These are phyloP conservation scores for Syrrhaptes paradoxus DNA, from an alignment of 2,113 vertebrate genomes.

Conservation along the genomic window DNA sequence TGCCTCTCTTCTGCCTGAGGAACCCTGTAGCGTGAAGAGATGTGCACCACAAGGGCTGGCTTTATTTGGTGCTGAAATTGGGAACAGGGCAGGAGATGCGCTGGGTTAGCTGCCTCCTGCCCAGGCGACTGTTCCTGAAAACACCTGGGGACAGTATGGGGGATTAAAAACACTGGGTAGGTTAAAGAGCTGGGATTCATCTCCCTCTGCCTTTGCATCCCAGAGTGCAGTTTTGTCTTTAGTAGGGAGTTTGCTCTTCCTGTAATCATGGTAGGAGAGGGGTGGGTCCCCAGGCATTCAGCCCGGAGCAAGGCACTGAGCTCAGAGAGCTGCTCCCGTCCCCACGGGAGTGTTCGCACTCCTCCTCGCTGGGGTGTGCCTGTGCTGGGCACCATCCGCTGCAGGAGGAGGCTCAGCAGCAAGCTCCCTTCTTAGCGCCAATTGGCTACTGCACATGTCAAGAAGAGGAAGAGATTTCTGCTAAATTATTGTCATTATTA, in stretches of 20 bases:
- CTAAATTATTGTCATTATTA: not conserved
- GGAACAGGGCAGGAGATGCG: not conserved
- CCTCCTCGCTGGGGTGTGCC: too few relatives aligned
- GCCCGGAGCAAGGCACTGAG: too few relatives aligned
- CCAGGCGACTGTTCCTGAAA: fast-evolving
- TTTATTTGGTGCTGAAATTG: fast-evolving
- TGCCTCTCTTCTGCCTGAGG: not conserved
- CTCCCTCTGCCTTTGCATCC: not conserved
- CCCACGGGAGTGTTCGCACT: too few relatives aligned
- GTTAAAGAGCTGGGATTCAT: too few relatives aligned
- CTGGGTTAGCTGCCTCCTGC: not conserved
- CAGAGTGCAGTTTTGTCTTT: not conserved
- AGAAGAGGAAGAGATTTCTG: not conserved
- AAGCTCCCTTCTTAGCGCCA: too few relatives aligned
- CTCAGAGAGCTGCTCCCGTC: not conserved
- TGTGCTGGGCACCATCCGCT: too few relatives aligned
- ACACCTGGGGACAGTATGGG: not conserved
- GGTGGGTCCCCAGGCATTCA: too few relatives aligned
- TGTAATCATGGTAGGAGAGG: not conserved
- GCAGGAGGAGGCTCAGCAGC: too few relatives aligned
- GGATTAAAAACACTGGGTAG: not conserved
- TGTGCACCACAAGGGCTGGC: fast-evolving
- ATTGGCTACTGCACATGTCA: not conserved
- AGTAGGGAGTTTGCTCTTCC: not conserved
- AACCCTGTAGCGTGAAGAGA: not conserved